phyloP scores from a whole-genome alignment of 2,797 vertebrate genomes.

The Pseudochaenichthys georgianus region DNA sequence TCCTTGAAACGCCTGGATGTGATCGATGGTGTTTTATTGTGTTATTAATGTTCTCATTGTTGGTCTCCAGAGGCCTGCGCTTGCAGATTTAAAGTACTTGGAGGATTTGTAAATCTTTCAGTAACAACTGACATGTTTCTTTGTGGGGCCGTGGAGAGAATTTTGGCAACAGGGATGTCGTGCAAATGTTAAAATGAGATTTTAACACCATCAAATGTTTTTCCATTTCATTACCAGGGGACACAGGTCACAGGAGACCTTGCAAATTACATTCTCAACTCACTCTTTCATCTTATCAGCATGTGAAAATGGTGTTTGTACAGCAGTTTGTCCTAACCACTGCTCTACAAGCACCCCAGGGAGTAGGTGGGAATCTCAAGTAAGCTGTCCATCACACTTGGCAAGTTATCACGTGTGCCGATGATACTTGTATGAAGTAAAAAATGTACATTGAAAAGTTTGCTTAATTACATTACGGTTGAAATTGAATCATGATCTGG shows the following conservation, averaged over 20 bases:
- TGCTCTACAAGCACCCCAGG: not conserved
- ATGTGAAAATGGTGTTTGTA: constrained; percentile 12
- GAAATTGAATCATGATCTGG: not conserved
- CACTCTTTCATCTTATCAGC: not conserved
- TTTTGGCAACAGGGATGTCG: constrained; percentile 17
- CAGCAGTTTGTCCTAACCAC: not conserved
- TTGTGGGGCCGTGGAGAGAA: constrained; percentile 26
- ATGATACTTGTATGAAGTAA: too few relatives aligned
- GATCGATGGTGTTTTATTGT: constrained; percentile 53
- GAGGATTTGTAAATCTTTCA: constrained; percentile 60
- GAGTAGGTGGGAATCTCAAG: not conserved
- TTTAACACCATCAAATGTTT: constrained; percentile 26
- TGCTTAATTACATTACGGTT: not conserved
- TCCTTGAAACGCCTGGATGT: constrained; percentile 43
- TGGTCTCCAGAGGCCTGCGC: constrained; percentile 18
- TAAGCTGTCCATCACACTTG: not conserved
- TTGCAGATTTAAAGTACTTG: constrained; percentile 41
- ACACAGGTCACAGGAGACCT: constrained; percentile 33
- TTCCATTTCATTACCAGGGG: constrained; percentile 32
- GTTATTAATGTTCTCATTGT: constrained; percentile 52
- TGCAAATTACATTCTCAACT: constrained; percentile 7
- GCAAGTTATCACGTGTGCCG: not conserved
- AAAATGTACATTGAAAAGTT: too few relatives aligned
- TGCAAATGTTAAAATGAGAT: constrained; percentile 28
- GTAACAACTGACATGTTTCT: constrained; percentile 34